Evolutionary conservation across 2,888 invertebrate species (phyloP).

Genomic region (Hirtodrosophila duncani): DNA sequence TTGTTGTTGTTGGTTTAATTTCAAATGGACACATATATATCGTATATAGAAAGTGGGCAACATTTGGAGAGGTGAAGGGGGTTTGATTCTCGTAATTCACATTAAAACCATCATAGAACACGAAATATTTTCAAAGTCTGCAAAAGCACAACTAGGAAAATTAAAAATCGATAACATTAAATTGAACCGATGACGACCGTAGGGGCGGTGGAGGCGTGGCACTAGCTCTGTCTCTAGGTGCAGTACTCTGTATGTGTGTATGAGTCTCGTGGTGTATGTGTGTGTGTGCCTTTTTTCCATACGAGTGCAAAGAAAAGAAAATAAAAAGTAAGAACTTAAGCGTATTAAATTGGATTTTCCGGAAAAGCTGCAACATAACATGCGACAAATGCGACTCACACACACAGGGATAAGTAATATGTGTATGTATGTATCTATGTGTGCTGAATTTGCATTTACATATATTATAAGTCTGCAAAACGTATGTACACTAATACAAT

Average conservation of each 20-base stretch:
- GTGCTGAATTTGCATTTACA: constrained; percentile 19
- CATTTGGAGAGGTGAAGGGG: not conserved
- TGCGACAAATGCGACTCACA: constrained; percentile 57
- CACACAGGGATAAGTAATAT: constrained; percentile 23
- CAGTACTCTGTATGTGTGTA: constrained; percentile 12
- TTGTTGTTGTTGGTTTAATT: too few species aligned
- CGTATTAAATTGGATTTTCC: constrained; percentile 74
- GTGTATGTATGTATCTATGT: constrained; percentile 10
- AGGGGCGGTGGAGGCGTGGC: constrained; percentile 20
- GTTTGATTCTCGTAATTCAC: constrained; percentile 40
- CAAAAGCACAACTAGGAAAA: constrained; percentile 60
- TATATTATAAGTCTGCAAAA: too few species aligned
- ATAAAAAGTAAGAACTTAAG: constrained; percentile 71
- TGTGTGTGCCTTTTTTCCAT: constrained; percentile 10
- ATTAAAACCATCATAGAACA: constrained; percentile 52
- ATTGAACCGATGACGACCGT: constrained; percentile 35
- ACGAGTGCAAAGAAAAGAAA: constrained; percentile 32
- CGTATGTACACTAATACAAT: too few species aligned
- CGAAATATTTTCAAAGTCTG: constrained; percentile 58
- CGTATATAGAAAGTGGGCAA: not conserved
- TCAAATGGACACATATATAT: too few species aligned
- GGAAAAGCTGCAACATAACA: constrained; percentile 68
- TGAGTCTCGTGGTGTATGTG: not conserved
- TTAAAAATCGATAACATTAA: constrained; percentile 71
- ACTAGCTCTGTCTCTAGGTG: too few species aligned